phyloP scores from a whole-genome alignment of 2,113 vertebrate species.

The Lonchura striata region DNA sequence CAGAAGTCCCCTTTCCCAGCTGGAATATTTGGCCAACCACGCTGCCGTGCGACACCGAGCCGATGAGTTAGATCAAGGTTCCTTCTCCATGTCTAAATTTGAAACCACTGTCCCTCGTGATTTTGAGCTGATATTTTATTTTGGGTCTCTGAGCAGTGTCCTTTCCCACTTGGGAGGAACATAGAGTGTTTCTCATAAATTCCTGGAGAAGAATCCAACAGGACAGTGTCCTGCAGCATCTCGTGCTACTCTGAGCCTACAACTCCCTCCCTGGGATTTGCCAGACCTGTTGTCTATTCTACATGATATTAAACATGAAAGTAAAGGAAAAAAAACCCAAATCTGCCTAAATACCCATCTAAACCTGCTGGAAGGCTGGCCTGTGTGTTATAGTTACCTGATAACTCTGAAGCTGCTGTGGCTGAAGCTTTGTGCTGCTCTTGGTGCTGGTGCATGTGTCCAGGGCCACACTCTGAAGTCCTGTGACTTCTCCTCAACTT shows the following conservation, averaged over 20 bases:
- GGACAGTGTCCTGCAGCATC: accelerated
- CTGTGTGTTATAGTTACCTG: background rate
- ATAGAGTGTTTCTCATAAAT: background rate
- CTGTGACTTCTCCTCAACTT: background rate
- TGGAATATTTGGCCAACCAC: background rate
- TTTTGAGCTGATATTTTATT: background rate
- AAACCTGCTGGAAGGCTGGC: background rate
- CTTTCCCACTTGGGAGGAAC: background rate
- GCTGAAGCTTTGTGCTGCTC: accelerated
- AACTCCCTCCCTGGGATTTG: background rate
- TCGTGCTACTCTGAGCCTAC: background rate
- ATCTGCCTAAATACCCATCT: background rate
- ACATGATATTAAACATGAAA: background rate
- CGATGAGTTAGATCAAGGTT: background rate
- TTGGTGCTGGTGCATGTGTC: accelerated
- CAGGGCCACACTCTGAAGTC: background rate
- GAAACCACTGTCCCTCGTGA: background rate
- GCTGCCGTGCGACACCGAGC: background rate
- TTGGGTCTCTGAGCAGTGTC: background rate
- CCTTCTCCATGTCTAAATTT: background rate
- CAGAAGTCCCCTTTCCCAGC: background rate
- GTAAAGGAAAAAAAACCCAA: background rate
- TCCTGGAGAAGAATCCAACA: background rate
- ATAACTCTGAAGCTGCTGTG: background rate
- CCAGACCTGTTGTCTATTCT: background rate